Evolutionary conservation across 2,113 vertebrate genomes (phyloP).

Genomic region (Xiphophorus maculatus): DNA sequence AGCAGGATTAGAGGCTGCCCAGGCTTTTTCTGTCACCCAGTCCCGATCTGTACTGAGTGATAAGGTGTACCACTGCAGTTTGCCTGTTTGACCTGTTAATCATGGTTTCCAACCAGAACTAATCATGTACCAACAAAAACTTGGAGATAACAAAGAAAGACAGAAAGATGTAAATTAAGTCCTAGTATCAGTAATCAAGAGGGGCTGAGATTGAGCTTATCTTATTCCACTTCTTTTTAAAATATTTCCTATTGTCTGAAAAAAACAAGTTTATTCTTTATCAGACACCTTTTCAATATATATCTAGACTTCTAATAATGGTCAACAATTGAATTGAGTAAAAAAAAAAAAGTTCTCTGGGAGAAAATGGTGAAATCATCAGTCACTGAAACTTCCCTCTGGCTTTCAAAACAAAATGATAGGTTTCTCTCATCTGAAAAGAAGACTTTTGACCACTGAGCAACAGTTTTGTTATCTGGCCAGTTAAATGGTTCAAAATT

Average conservation of each 20-base stretch:
- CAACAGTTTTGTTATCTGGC: background rate
- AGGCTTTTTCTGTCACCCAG: slow-evolving; percentile 3
- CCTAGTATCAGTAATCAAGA: too few relatives aligned
- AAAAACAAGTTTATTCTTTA: too few relatives aligned
- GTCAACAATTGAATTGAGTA: background rate
- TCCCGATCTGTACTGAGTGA: background rate
- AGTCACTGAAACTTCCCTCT: background rate
- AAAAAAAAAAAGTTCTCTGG: background rate
- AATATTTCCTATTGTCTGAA: too few relatives aligned
- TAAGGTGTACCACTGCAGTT: background rate
- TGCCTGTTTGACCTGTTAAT: background rate
- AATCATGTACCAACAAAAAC: too few relatives aligned
- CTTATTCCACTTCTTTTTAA: background rate
- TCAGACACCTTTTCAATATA: too few relatives aligned
- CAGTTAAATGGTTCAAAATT: background rate
- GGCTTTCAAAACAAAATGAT: background rate
- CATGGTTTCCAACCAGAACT: too few relatives aligned
- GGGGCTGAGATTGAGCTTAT: background rate
- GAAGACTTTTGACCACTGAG: background rate
- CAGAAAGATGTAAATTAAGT: background rate
- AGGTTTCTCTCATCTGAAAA: background rate
- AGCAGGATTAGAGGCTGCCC: background rate
- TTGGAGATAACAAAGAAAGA: too few relatives aligned
- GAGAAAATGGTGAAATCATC: background rate
- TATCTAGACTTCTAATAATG: background rate